Conservation (phyloP, 30 jellyfish, hydroid and myxozoan genomes). For the Nemopilema nomurai region DNA sequence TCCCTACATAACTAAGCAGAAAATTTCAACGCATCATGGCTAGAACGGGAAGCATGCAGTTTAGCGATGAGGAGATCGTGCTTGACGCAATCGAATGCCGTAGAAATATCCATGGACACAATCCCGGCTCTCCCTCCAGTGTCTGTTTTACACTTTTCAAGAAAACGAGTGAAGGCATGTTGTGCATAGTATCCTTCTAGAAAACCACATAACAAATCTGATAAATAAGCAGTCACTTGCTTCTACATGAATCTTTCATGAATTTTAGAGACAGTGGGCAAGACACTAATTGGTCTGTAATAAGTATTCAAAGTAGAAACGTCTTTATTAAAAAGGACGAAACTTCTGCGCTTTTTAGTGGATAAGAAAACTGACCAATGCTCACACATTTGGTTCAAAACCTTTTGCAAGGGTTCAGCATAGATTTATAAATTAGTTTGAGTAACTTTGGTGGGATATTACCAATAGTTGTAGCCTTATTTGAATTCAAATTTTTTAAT, state of each 20-base stretch:
- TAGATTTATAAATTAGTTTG: too few species aligned
- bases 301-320: background rate
- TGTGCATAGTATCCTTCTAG: background rate
- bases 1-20: too few species aligned
- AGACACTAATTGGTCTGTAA: background rate
- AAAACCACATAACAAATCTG: background rate
- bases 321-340: background rate
- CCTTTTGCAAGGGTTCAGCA: background rate
- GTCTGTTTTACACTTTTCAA: background rate
- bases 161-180: background rate
- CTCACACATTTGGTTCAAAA: background rate
- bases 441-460: background rate
- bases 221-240: background rate
- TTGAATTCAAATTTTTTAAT: background rate
- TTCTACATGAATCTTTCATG: background rate
- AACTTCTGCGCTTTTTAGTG: background rate
- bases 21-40: background rate
- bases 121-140: background rate
- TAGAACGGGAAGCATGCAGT: background rate
- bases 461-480: background rate
- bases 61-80: background rate
- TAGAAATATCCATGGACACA: background rate
- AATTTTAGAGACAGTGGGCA: background rate
- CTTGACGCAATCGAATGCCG: background rate
- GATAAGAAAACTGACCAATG: background rate